Percentiles rank a stretch among this genome's conserved stretches.
Conservation (phyloP, 1,140 invertebrate genomes). For the Cataglyphis hispanica region DNA sequence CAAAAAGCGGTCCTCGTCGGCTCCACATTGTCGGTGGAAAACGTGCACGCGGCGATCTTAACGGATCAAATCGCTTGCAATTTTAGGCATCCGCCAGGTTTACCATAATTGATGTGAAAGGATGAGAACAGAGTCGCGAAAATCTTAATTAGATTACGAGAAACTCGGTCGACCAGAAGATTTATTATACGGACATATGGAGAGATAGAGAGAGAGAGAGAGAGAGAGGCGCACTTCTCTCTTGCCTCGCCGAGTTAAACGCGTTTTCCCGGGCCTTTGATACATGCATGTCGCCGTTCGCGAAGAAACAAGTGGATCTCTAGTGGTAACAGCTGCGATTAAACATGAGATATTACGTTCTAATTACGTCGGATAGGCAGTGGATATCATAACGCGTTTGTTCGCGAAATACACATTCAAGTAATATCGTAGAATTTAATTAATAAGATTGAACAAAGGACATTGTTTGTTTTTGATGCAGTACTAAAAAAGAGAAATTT, state of each 20-base stretch:
- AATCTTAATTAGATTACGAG: constrained; percentile 64
- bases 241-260: neutral
- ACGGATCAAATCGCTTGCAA: constrained; percentile 19
- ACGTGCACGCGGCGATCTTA: constrained; percentile 1
- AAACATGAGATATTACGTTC: constrained; percentile 25
- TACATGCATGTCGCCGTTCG: constrained; percentile 2
- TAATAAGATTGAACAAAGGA: neutral
- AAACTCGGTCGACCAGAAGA: constrained; percentile 49
- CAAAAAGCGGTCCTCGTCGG: constrained; percentile 44
- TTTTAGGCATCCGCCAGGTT: constrained; percentile 34
- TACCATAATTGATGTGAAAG: constrained; percentile 57
- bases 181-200: constrained; percentile 43
- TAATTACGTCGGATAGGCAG: neutral
- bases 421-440: neutral
- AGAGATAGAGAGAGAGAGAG: neutral
- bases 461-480: neutral
- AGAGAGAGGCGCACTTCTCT: neutral
- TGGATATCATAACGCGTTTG: neutral
- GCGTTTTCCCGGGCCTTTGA: constrained; percentile 21
- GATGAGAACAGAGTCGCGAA: constrained; percentile 53
- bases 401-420: neutral
- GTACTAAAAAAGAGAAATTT: neutral
- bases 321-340: constrained; percentile 6
- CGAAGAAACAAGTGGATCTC: constrained; percentile 18
- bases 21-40: constrained; percentile 26